Conservation (phyloP, 2,888 invertebrate genomes). For the Trimorus sp. region DNA sequence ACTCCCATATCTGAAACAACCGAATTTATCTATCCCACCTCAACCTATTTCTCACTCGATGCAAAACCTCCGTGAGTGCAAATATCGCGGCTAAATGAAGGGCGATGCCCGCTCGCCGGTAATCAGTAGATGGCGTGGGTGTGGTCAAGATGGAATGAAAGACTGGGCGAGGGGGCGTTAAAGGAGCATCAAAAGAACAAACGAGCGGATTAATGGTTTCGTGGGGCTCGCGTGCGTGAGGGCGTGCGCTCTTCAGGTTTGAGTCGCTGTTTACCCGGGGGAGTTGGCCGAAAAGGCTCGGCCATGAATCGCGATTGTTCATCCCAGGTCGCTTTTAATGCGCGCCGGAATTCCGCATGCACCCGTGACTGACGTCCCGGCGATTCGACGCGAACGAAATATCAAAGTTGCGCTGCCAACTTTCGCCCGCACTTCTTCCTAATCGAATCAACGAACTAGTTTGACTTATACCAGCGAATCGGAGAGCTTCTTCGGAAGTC, state of each 20-base stretch:
- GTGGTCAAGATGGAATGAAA: conserved; percentile 70
- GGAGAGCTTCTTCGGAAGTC: conserved; percentile 58
- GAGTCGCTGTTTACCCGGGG: conserved; percentile 11
- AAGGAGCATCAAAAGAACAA: conserved; percentile 50
- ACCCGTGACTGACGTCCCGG: conserved; percentile 19
- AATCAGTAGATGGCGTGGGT: conserved; percentile 78
- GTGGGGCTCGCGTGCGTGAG: conserved; percentile 29
- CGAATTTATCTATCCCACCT: too few relatives aligned
- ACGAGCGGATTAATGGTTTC: conserved; percentile 50
- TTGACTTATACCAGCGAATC: conserved; percentile 63
- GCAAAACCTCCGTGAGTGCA: conserved; percentile 50
- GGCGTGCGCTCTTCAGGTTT: conserved; percentile 29
- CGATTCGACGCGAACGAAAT: conserved; percentile 35
- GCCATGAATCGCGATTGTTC: conserved; percentile 1
- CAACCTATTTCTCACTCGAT: not conserved
- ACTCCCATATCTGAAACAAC: too few relatives aligned
- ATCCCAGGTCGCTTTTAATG: conserved; percentile 18
- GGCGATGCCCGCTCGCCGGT: conserved; percentile 68
- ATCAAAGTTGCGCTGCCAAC: conserved; percentile 56
- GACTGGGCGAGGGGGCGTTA: conserved; percentile 51
- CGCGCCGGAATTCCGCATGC: conserved; percentile 14
- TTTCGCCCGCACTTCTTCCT: conserved; percentile 35
- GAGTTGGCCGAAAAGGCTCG: not conserved
- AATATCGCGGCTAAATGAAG: conserved; percentile 48
- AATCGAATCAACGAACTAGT: conserved; percentile 62